Conservation (phyloP, 2,888 invertebrate species). For the Drosophila pseudotakahashii region DNA sequence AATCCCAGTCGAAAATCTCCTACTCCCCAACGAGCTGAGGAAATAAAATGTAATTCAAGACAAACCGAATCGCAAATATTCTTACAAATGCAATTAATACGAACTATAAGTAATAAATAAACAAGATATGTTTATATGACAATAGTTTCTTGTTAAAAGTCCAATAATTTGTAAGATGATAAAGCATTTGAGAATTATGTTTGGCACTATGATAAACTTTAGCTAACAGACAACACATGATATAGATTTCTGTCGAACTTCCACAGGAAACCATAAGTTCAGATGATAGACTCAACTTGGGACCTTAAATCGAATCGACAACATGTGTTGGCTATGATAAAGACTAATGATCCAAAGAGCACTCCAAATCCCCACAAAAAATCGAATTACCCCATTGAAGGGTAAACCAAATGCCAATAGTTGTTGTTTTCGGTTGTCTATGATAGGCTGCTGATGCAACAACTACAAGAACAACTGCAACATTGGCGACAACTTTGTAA, state of each 20-base stretch:
- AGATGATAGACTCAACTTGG: background rate
- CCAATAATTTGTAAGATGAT: no score
- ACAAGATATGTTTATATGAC: background rate
- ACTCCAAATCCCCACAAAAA: constrained; percentile 31
- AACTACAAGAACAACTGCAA: constrained; percentile 46
- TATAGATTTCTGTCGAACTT: constrained; percentile 1
- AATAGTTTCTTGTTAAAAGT: no score
- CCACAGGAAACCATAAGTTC: constrained; percentile 12
- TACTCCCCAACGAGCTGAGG: background rate
- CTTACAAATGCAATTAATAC: constrained; percentile 2
- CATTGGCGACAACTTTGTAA: constrained; percentile 78
- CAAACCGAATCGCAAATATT: constrained; percentile 21
- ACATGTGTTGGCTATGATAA: background rate
- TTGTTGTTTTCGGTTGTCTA: constrained; percentile 44
- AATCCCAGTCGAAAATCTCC: constrained; percentile 5
- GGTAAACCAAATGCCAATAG: constrained; percentile 43
- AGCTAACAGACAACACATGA: constrained; percentile 3
- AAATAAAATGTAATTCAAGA: background rate
- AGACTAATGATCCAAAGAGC: background rate
- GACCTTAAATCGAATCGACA: background rate
- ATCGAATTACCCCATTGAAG: constrained; percentile 41
- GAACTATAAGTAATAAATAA: background rate
- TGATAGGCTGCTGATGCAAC: constrained; percentile 60
- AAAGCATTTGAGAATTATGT: background rate
- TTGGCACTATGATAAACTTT: background rate